Percentiles rank a stretch among this genome's conserved stretches.
Evolutionary conservation across 1,140 invertebrate species (phyloP).

Genomic region (Rhizoglyphus robini): DNA sequence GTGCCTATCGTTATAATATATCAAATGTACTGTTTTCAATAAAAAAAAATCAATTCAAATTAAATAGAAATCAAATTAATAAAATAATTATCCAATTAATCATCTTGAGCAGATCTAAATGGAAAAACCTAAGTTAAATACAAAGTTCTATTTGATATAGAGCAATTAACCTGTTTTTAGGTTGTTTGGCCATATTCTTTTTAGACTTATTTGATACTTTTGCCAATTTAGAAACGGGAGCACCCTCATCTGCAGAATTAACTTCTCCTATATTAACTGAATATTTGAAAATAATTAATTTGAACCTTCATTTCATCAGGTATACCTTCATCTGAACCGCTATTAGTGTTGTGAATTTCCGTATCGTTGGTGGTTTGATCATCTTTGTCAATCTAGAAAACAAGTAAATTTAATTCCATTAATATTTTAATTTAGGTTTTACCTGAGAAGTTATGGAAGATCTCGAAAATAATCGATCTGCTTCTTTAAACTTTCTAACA

Average conservation of each 20-base stretch:
- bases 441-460: slow-evolving; percentile 78
- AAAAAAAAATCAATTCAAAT: too few relatives aligned
- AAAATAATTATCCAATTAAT: not conserved
- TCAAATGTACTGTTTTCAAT: not conserved
- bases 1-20: not conserved
- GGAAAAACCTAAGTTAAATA: not conserved
- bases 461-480: slow-evolving; percentile 91
- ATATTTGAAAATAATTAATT: not conserved
- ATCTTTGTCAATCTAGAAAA: slow-evolving; percentile 11
- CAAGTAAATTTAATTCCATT: not conserved
- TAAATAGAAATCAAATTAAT: not conserved
- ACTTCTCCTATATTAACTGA: not conserved
- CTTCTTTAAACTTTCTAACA: slow-evolving; percentile 84
- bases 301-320: too few relatives aligned
- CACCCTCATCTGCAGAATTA: slow-evolving; percentile 15
- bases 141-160: too few relatives aligned
- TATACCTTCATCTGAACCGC: slow-evolving; percentile 44
- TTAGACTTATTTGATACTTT: slow-evolving; percentile 15
- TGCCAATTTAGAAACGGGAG: not conserved
- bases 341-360: slow-evolving; percentile 63
- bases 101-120: not conserved
- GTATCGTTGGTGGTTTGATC: slow-evolving; percentile 66
- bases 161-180: not conserved
- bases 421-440: too few relatives aligned
- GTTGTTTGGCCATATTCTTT: slow-evolving; percentile 8